Conservation (phyloP, 2,888 invertebrate genomes). For the Leucophenga montana region DNA sequence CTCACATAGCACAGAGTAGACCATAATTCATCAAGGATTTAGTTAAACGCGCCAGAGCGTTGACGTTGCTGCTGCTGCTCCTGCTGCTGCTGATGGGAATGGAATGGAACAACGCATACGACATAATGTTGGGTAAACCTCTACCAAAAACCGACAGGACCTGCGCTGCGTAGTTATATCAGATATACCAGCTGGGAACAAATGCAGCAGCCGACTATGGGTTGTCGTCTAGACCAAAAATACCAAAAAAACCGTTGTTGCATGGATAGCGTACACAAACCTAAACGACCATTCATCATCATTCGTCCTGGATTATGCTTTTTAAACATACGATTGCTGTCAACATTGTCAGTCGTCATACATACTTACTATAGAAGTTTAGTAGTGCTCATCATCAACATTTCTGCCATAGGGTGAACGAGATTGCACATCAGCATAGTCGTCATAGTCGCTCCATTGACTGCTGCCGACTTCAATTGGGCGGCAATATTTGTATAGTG, state of each 20-base stretch:
- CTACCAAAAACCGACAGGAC: slow-evolving; percentile 28
- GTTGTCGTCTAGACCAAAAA: slow-evolving; percentile 11
- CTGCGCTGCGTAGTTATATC: neutral
- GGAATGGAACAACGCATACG: slow-evolving; percentile 45
- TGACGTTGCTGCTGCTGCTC: no score
- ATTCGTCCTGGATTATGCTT: slow-evolving; percentile 69
- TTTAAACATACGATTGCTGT: slow-evolving; percentile 69
- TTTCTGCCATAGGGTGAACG: neutral
- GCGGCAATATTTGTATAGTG: slow-evolving; percentile 21
- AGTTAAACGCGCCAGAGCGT: slow-evolving; percentile 51
- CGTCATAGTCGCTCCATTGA: neutral
- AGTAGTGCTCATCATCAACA: slow-evolving; percentile 34
- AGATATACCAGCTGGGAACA: slow-evolving; percentile 1
- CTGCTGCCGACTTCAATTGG: neutral
- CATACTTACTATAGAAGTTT: slow-evolving; percentile 5
- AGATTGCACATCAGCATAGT: neutral
- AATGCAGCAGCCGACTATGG: neutral
- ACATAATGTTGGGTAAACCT: neutral
- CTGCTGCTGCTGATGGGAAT: no score
- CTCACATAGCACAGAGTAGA: neutral
- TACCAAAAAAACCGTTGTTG: slow-evolving; percentile 8
- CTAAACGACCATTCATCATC: slow-evolving; percentile 61
- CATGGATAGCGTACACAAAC: neutral
- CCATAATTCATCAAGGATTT: slow-evolving; percentile 66
- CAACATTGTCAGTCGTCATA: slow-evolving; percentile 60